Percentiles rank a stretch among this genome's conserved stretches.
These are phyloP conservation scores for Actinemys pallida DNA, from an alignment of 2,113 vertebrate species.

Conservation along the genomic window DNA sequence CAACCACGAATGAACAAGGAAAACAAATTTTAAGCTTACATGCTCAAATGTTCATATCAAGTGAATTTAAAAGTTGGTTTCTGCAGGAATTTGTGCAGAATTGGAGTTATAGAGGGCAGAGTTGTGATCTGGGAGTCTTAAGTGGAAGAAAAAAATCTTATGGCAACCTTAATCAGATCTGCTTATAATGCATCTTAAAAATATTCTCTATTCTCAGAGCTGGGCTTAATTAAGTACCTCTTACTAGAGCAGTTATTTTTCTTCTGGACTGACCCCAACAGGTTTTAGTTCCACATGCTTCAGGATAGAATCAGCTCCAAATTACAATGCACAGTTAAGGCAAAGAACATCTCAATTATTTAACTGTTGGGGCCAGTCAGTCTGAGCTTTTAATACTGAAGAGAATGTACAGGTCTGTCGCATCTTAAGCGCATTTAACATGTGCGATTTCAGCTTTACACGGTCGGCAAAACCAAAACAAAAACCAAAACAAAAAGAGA, in stretches of 20 bases:
- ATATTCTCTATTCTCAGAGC: neutral
- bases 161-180: neutral
- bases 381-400: neutral
- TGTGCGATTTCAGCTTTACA: no score
- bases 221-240: neutral
- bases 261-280: neutral
- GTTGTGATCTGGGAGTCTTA: neutral
- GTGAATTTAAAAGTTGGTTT: neutral
- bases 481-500: no score
- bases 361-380: neutral
- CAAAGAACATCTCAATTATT: neutral
- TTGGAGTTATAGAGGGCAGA: neutral
- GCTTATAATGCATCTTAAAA: neutral
- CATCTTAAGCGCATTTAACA: no score
- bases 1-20: neutral
- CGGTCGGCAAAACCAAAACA: no score
- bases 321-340: neutral
- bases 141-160: neutral
- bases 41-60: neutral
- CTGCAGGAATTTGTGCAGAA: neutral
- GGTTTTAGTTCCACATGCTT: constrained; percentile 27
- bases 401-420: fast-evolving
- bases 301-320: neutral
- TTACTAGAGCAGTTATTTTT: neutral
- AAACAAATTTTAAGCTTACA: neutral